Conservation (phyloP, 2,888 invertebrate species). For the Celastrina argiolus region DNA sequence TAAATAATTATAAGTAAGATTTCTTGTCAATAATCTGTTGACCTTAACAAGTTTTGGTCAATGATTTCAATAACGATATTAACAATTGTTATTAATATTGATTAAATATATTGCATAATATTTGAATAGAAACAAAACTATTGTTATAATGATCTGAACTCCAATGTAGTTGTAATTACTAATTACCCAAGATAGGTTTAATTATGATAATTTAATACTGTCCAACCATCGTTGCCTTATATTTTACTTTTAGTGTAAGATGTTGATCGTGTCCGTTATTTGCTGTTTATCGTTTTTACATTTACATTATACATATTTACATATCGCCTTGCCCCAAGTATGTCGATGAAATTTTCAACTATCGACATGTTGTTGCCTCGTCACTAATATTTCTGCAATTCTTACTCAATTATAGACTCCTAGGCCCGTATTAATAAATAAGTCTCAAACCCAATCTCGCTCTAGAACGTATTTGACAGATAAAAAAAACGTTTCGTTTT, state of each 20-base stretch:
- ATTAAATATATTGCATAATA: not conserved
- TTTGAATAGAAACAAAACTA: not conserved
- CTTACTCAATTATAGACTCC: no score
- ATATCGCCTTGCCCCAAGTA: not conserved
- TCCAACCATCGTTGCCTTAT: slow-evolving; percentile 14
- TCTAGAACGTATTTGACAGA: no score
- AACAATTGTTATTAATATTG: no score
- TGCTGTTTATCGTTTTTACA: not conserved
- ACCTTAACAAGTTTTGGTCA: not conserved
- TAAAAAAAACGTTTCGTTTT: no score
- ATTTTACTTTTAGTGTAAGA: slow-evolving; percentile 9
- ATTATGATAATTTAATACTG: not conserved
- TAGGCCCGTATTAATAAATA: no score
- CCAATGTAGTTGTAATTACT: not conserved
- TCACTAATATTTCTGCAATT: no score
- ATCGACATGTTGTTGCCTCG: no score
- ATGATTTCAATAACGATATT: not conserved
- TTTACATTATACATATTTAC: no score
- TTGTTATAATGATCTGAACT: not conserved
- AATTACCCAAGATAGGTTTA: not conserved
- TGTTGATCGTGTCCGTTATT: not conserved
- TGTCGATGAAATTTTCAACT: no score
- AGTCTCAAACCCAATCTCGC: no score
- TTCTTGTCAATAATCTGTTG: not conserved
- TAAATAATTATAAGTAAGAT: no score